A percentile compares a stretch with the other conserved stretches of the same genome.
phyloP scores from a whole-genome alignment of 2,888 invertebrate genomes.

The Mimachlamys varia region DNA sequence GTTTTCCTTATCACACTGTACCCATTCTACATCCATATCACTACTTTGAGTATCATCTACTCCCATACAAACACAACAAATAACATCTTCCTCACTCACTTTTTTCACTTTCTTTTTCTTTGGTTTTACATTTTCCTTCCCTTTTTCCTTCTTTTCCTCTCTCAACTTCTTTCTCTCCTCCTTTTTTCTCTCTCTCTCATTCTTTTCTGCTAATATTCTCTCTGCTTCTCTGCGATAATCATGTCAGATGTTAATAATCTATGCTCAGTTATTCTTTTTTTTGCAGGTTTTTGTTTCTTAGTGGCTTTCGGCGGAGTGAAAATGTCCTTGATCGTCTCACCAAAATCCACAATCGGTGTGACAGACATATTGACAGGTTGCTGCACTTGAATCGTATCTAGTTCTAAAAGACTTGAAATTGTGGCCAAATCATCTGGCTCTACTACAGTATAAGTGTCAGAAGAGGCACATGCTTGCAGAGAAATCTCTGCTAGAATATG shows the following conservation, averaged over 20 bases:
- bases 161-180: too few species aligned
- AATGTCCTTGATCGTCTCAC: conserved; percentile 22
- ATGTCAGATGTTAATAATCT: conserved; percentile 42
- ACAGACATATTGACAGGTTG: neutral
- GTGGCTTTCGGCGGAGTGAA: conserved; percentile 13
- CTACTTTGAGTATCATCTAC: neutral
- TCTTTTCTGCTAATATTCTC: neutral
- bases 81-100: neutral
- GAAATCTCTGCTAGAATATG: neutral
- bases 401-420: conserved; percentile 2
- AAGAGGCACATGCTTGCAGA: neutral
- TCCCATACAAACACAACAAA: too few species aligned
- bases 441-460: neutral
- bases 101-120: conserved; percentile 40
- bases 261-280: too few species aligned
- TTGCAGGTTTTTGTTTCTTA: neutral
- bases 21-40: neutral
- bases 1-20: too few species aligned
- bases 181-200: too few species aligned
- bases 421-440: conserved; percentile 4
- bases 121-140: conserved; percentile 37
- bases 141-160: conserved; percentile 43
- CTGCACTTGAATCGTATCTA: conserved; percentile 25
- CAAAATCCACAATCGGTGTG: neutral
- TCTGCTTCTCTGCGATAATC: conserved; percentile 40